A percentile compares a stretch with the other conserved stretches of the same genome.
These are phyloP conservation scores for Notothenia coriiceps DNA, from an alignment of 2,113 vertebrate species.

Conservation along the genomic window DNA sequence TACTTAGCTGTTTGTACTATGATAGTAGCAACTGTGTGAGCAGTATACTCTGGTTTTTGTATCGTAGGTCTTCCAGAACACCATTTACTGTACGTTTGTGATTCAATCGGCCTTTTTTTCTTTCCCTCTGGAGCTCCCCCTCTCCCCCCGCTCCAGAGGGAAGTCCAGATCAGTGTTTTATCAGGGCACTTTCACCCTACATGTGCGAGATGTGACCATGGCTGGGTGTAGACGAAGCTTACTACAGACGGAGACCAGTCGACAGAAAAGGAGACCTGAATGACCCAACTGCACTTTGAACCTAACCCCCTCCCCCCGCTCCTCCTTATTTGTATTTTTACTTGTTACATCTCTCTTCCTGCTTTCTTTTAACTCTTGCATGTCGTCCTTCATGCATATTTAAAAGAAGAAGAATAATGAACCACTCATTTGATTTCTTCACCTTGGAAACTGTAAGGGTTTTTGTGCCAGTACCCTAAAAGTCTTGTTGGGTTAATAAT, in stretches of 20 bases:
- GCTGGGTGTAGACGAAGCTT: slow-evolving; percentile 58
- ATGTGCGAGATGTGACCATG: slow-evolving; percentile 37
- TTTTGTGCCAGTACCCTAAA: slow-evolving; percentile 63
- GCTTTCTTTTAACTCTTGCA: slow-evolving; percentile 65
- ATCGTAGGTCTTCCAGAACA: slow-evolving; percentile 73
- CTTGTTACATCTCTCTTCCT: slow-evolving; percentile 1
- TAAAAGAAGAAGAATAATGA: slow-evolving; percentile 48
- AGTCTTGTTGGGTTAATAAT: slow-evolving; percentile 11
- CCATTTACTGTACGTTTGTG: slow-evolving; percentile 51
- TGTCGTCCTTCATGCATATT: slow-evolving; percentile 63
- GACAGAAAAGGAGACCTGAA: slow-evolving; percentile 71
- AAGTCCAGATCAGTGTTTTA: slow-evolving; percentile 59
- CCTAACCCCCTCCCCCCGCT: not conserved
- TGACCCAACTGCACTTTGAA: slow-evolving; percentile 80
- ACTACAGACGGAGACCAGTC: slow-evolving; percentile 52
- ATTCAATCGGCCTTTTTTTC: slow-evolving; percentile 34
- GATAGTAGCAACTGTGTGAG: slow-evolving; percentile 75
- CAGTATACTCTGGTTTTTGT: slow-evolving; percentile 58
- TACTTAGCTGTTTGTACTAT: slow-evolving; percentile 58
- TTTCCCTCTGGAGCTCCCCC: slow-evolving; percentile 21
- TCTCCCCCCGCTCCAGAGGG: slow-evolving; percentile 14
- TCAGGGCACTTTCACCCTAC: slow-evolving; percentile 48
- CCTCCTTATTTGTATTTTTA: slow-evolving; percentile 19
- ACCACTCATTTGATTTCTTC: slow-evolving; percentile 70
- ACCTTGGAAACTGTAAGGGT: slow-evolving; percentile 50